Conservation (phyloP, 2,113 vertebrate species). For the Tachuris rubrigastra region DNA sequence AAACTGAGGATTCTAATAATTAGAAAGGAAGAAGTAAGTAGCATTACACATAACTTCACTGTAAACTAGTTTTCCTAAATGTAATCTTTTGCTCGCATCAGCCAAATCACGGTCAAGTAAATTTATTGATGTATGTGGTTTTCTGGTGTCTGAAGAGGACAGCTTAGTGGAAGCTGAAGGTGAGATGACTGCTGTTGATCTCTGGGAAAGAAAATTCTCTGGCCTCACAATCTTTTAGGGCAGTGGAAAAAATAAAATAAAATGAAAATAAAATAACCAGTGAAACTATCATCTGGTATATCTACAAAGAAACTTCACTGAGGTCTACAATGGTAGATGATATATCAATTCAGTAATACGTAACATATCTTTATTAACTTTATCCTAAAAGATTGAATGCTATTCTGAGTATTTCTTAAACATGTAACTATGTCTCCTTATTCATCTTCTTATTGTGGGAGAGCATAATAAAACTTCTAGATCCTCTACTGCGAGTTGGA, state of each 20-base stretch:
- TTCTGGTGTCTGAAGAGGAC: not conserved
- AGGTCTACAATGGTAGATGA: not conserved
- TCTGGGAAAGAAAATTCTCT: not conserved
- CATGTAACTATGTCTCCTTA: not conserved
- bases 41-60: not conserved
- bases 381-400: not conserved
- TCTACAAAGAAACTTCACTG: not conserved
- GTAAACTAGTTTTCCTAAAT: not conserved
- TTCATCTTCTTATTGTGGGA: not conserved
- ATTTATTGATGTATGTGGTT: not conserved
- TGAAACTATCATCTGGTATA: not conserved
- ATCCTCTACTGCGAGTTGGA: not conserved
- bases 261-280: not conserved
- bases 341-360: not conserved
- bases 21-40: not conserved
- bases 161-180: not conserved
- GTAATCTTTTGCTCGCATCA: not conserved
- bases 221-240: not conserved
- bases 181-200: not conserved
- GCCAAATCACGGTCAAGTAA: not conserved
- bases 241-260: not conserved
- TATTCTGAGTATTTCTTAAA: not conserved
- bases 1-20: not conserved
- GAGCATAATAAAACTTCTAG: not conserved
- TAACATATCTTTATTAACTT: not conserved